These are phyloP conservation scores for Synanceia verrucosa DNA, from an alignment of 2,797 vertebrate genomes.

Conservation along the genomic window DNA sequence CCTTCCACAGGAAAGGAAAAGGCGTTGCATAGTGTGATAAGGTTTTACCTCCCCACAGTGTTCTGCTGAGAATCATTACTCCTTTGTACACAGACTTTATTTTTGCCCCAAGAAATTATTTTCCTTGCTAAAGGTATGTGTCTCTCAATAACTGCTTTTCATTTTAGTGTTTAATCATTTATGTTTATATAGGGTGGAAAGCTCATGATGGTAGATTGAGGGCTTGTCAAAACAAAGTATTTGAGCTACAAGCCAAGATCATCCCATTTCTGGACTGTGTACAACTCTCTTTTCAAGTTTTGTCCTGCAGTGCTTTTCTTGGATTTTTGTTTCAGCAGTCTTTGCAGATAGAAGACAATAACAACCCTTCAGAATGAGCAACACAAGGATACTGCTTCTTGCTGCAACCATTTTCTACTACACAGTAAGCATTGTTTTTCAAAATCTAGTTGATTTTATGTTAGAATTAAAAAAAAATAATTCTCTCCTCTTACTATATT, in stretches of 20 bases:
- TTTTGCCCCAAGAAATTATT: neutral
- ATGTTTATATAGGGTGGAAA: neutral
- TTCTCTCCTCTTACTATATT: neutral
- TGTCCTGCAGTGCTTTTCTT: constrained; percentile 5
- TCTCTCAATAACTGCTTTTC: constrained; percentile 5
- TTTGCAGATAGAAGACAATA: constrained; percentile 3
- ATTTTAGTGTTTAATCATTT: neutral
- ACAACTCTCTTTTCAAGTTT: constrained; percentile 12
- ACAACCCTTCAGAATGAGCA: constrained; percentile 49
- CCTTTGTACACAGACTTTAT: neutral
- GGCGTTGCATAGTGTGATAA: constrained; percentile 43
- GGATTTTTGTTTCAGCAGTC: neutral
- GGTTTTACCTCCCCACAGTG: neutral
- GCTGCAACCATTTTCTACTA: constrained; percentile 22
- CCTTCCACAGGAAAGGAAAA: constrained; percentile 62
- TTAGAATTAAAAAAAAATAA: neutral
- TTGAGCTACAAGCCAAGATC: neutral
- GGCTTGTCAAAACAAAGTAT: constrained; percentile 23
- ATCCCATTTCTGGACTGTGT: neutral
- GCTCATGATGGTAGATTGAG: neutral
- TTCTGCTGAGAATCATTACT: constrained; percentile 2
- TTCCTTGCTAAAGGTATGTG: constrained; percentile 35
- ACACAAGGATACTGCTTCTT: constrained; percentile 14
- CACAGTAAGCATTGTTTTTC: constrained; percentile 46
- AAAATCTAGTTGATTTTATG: neutral